Evolutionary conservation across 1,140 invertebrate species (phyloP), one percentile per base, ranked within the genome.

Genomic region (Formica selysi): DNA sequence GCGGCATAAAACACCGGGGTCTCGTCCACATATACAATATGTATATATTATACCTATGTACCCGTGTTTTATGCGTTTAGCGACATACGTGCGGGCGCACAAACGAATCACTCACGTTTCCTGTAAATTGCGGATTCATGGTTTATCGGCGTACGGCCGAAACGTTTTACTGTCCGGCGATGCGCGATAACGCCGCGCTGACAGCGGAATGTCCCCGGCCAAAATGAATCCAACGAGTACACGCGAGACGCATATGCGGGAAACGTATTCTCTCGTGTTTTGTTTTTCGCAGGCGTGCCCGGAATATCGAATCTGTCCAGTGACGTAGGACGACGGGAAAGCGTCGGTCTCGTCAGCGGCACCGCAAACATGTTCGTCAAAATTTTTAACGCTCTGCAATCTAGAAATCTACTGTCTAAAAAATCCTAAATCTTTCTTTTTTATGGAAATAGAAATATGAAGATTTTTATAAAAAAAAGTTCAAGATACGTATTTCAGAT

Each of bases 81-180:
- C 8, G 10, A 6, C 44, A 44, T 87, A 87, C 79, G 87, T 84
- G 87, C 85, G 65, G 71, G 80, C 51, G 80, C 80, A 78, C 76
- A 87, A 90, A 90, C 88, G 88, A 90, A 90, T 90, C 89, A 86
- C 88, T 90, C 89, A 85, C 88, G 88, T 90, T 90, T 90, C 89
- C 88, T 87, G 83, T 90, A 90, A 90, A 90, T 90, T 90, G 89
- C 88, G 86, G 86, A 90, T 90, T 90, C 86, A 90, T 90, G 89
- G 89, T 90, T 88, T 90, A 90, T 90, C 89, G 89, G 86, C 54
- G 86, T 64, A 59, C 86, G 76, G 70, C 59, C 76, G 86, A 90
- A 90, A 90, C 90, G 89, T 88, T 90, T 91, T 85, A 89, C 85
- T 81, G 84, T 68, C 86, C 90, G 74, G 83, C 85, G 90, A 91